Percentiles rank a stretch among this genome's conserved stretches.
These are phyloP conservation scores for Sparus aurata DNA, from an alignment of 2,797 vertebrate species.

Conservation along the genomic window DNA sequence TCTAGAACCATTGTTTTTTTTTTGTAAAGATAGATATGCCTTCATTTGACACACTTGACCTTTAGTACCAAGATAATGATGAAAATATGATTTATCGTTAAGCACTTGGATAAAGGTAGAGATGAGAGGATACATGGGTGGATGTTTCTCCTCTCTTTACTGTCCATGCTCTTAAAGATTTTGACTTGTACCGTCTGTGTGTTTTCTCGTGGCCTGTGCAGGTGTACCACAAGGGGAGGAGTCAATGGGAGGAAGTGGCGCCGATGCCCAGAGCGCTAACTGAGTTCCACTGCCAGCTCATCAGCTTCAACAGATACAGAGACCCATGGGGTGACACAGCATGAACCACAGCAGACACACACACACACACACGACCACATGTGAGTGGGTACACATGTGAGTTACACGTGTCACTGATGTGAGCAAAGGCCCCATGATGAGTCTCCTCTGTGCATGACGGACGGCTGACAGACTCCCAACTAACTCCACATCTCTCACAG, in stretches of 20 bases:
- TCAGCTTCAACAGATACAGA: slow-evolving; percentile 94
- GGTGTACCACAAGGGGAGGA: slow-evolving; percentile 93
- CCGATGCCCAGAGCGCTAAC: slow-evolving; percentile 96
- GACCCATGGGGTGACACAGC: slow-evolving; percentile 90
- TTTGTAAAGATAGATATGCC: no score
- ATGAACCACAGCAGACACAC: slow-evolving; percentile 30
- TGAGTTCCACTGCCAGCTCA: slow-evolving; percentile 96
- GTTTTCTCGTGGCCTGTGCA: slow-evolving; percentile 68
- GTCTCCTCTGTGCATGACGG: slow-evolving; percentile 28
- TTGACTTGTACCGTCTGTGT: not conserved
- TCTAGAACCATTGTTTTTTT: no score
- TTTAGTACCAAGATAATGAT: no score
- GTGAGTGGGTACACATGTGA: not conserved
- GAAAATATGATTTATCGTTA: no score
- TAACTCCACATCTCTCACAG: slow-evolving; percentile 31
- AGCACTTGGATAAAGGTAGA: no score
- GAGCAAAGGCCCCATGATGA: slow-evolving; percentile 9
- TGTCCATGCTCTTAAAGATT: no score
- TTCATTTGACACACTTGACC: no score
- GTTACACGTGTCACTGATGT: slow-evolving; percentile 7
- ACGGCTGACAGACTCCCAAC: slow-evolving; percentile 22
- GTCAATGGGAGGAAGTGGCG: slow-evolving; percentile 96
- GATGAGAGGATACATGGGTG: no score
- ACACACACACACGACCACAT: slow-evolving; percentile 6
- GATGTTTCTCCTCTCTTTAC: no score